Evolutionary conservation across 2,888 invertebrate genomes (phyloP).

Genomic region (Parthenolecanium corni): DNA sequence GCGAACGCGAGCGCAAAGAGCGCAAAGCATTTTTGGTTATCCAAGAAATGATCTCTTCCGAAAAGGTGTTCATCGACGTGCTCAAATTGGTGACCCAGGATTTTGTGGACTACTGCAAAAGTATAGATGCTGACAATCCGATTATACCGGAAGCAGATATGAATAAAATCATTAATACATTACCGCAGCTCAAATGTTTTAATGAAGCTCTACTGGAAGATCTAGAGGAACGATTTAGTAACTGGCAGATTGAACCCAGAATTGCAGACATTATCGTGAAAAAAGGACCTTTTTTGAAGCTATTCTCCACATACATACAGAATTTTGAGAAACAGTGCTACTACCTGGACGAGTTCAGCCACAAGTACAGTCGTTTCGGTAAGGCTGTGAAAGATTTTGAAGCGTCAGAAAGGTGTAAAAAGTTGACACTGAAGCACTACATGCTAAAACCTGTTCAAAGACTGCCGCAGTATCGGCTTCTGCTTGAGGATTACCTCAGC

Average conservation of each 20-base stretch:
- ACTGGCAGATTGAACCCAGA: conserved; percentile 41
- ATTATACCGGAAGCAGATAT: conserved; percentile 41
- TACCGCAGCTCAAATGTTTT: conserved; percentile 44
- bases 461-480: conserved; percentile 52
- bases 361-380: conserved; percentile 42
- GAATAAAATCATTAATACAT: conserved; percentile 42
- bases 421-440: conserved; percentile 49
- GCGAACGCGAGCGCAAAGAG: conserved; percentile 32
- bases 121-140: conserved; percentile 34
- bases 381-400: conserved; percentile 44
- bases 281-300: conserved; percentile 48
- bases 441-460: conserved; percentile 57
- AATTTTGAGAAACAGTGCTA: conserved; percentile 44
- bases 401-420: conserved; percentile 40
- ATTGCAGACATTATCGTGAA: conserved; percentile 47
- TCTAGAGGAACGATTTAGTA: conserved; percentile 41
- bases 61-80: conserved; percentile 45
- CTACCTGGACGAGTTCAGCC: conserved; percentile 42
- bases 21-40: conserved; percentile 43
- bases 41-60: conserved; percentile 45
- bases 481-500: conserved; percentile 49
- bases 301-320: conserved; percentile 46
- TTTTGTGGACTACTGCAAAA: conserved; percentile 40
- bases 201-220: conserved; percentile 45
- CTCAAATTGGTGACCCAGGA: conserved; percentile 44